Evolutionary conservation across 2,797 vertebrate species (phyloP).

Genomic region (Urosaurus nigricauda): DNA sequence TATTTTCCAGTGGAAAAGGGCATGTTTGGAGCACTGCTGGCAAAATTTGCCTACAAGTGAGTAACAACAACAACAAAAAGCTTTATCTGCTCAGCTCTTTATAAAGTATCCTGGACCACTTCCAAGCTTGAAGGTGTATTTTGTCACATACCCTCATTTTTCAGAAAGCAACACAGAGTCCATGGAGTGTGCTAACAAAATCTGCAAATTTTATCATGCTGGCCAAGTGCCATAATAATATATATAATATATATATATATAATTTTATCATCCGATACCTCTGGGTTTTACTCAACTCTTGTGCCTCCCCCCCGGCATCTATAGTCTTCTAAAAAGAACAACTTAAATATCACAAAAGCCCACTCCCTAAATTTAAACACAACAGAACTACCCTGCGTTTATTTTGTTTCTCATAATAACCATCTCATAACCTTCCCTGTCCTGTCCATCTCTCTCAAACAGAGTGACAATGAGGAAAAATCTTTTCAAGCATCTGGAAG

Average conservation of each 20-base stretch:
- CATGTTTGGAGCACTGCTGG: conserved; percentile 4
- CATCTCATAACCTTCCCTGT: not conserved
- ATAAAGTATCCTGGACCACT: not conserved
- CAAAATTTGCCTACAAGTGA: conserved; percentile 15
- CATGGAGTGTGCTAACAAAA: no score
- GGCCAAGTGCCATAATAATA: no score
- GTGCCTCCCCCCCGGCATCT: not conserved
- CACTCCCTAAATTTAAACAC: no score
- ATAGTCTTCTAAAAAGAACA: not conserved
- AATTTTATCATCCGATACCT: not conserved
- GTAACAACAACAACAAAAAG: not conserved
- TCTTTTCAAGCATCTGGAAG: conserved; percentile 39
- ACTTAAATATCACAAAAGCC: not conserved
- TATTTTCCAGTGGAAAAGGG: conserved; percentile 36
- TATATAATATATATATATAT: no score
- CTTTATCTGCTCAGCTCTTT: not conserved
- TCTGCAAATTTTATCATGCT: not conserved
- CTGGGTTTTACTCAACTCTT: not conserved
- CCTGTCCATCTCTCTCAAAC: not conserved
- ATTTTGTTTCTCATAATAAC: not conserved
- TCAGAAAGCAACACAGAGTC: no score
- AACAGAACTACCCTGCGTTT: no score
- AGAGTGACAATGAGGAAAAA: conserved; percentile 29
- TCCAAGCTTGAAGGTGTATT: not conserved
- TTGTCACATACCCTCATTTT: not conserved